phyloP scores from a whole-genome alignment of 2,113 vertebrate genomes.

The Microcebus griseorufus region DNA sequence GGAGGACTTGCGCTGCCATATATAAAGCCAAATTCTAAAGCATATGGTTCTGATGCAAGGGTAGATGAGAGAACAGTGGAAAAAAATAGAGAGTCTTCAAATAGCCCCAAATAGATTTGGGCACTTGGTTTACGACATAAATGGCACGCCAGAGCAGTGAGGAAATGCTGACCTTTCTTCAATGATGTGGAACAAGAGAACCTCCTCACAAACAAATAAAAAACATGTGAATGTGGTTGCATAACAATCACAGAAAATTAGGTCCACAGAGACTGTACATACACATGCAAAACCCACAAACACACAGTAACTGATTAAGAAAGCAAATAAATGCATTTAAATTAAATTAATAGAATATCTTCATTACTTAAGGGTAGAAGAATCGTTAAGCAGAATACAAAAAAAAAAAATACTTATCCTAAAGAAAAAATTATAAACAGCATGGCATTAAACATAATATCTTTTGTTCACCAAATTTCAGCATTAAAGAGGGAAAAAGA shows the following conservation, averaged over 20 bases:
- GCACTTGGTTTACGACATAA: neutral
- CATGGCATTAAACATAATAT: neutral
- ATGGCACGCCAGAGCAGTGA: neutral
- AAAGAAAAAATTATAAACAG: neutral
- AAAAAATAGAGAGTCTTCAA: neutral
- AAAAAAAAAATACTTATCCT: neutral
- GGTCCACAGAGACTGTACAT: neutral
- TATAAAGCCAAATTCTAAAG: neutral
- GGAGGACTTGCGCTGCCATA: neutral
- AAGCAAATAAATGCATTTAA: neutral
- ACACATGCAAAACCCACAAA: neutral
- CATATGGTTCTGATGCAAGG: constrained; percentile 34
- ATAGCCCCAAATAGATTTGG: neutral
- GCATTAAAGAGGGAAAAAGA: neutral
- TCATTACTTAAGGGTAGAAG: neutral
- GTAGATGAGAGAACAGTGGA: neutral
- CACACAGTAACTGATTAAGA: neutral
- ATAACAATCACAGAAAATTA: neutral
- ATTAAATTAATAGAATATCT: neutral
- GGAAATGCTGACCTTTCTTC: neutral
- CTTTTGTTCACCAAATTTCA: neutral
- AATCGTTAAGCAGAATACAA: neutral
- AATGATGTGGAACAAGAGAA: neutral
- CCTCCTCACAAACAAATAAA: neutral
- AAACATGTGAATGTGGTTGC: neutral